Evolutionary conservation across 2,797 vertebrate species (phyloP), one percentile per base, ranked within the genome.

Genomic region (Sebastes iracundus): DNA sequence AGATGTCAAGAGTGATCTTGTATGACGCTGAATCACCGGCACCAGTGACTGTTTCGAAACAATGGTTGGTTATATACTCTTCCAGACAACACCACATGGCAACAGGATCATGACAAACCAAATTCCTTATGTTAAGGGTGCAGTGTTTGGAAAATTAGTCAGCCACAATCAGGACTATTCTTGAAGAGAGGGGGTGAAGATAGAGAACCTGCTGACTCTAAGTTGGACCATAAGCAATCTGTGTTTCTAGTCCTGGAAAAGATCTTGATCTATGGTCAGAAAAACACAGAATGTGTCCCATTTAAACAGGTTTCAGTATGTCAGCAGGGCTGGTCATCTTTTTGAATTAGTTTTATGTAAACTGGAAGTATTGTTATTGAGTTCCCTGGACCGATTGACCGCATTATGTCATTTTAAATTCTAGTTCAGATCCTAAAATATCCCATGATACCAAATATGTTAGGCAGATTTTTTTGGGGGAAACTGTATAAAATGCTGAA

Each of bases 1-100:
- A 0, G 22, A 70, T 71, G 68, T 61, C 25, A 55, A 58, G 12
- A 75, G 60, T 30, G 53, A 74, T 30, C 11, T 6, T 65, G 70
- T 30, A 53, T 84, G 85, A 79, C 68, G 64, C 72, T 86, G 84
- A 90, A 79, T 93, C 87, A 91, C 70, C 63, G 12, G 56, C 86
- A 84, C n/a, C 62, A 80, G 61, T 23, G 20, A 68, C 49, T 33
- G 77, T 65, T 79, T 76, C 20, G 55, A 68, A 68, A 91, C 88
- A 90, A 84, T 67, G 68, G 46, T 64, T 66, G 68, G 69, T 72
- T 86, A 63, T 70, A 35, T 5, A 28, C 58, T 76, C 79, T 71
- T 64, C 46, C 69, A 82, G 60, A 90, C 76, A 86, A 75, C 69
- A 79, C 11, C 83, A 42, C 83, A 67, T 80, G 80, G 76, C 65